phyloP scores from a whole-genome alignment of 2,888 invertebrate genomes.

The Cheilosia pagana region DNA sequence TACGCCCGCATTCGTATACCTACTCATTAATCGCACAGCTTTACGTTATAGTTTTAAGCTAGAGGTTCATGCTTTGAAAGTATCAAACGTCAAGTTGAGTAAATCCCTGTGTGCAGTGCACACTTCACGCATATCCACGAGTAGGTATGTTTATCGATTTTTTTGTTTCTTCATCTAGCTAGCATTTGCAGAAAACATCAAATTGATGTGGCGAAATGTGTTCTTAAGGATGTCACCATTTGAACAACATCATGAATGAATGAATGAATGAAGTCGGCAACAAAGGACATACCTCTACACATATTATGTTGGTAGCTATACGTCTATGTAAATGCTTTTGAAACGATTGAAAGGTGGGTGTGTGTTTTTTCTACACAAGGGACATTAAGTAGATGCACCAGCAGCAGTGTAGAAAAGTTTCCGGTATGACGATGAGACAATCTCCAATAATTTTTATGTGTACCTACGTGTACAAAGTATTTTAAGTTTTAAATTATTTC shows the following conservation, averaged over 20 bases:
- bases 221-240: slow-evolving; percentile 51
- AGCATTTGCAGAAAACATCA: slow-evolving; percentile 20
- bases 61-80: background rate
- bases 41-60: too few relatives aligned
- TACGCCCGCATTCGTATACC: too few relatives aligned
- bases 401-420: slow-evolving; percentile 33
- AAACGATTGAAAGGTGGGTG: slow-evolving; percentile 7
- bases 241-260: slow-evolving; percentile 36
- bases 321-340: slow-evolving; percentile 11
- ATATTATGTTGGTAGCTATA: slow-evolving; percentile 3
- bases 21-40: too few relatives aligned
- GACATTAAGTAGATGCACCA: slow-evolving; percentile 17
- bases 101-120: slow-evolving; percentile 3
- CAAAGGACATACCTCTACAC: background rate
- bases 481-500: slow-evolving; percentile 47
- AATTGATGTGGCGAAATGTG: slow-evolving; percentile 34
- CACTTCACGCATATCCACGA: slow-evolving; percentile 14
- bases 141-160: slow-evolving; percentile 10
- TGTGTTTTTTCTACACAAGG: slow-evolving; percentile 9
- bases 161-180: slow-evolving; percentile 29
- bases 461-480: background rate
- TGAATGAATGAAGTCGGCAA: slow-evolving; percentile 45
- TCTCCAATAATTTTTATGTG: slow-evolving; percentile 28
- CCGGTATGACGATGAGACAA: slow-evolving; percentile 30
- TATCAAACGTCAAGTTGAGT: slow-evolving; percentile 20